These are phyloP conservation scores for Notothenia coriiceps DNA, from an alignment of 2,113 vertebrate genomes.

Conservation along the genomic window DNA sequence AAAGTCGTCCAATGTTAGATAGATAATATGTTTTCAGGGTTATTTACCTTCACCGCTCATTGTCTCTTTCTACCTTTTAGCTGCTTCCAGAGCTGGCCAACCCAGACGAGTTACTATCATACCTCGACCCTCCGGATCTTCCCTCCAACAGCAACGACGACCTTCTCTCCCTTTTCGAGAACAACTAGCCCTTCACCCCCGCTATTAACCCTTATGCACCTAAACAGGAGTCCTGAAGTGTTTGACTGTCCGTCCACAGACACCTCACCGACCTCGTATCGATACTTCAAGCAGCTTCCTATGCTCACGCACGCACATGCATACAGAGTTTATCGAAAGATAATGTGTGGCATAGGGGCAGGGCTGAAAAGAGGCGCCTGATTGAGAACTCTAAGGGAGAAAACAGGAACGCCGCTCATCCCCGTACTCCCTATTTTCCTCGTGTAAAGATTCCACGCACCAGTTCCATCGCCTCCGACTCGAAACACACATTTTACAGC, in stretches of 20 bases:
- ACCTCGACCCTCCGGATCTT: conserved; percentile 98
- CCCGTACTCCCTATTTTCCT: conserved; percentile 74
- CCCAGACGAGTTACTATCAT: conserved; percentile 96
- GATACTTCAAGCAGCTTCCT: conserved; percentile 62
- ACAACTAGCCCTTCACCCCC: conserved; percentile 87
- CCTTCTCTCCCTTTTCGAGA: conserved; percentile 99
- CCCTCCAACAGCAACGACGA: conserved; percentile 99
- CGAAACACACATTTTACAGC: conserved; percentile 81
- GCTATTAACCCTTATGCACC: conserved; percentile 31
- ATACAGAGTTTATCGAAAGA: conserved; percentile 35
- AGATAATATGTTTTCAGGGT: not conserved
- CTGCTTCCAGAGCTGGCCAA: conserved; percentile 98
- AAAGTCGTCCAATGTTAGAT: not conserved
- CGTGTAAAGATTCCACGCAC: conserved; percentile 86
- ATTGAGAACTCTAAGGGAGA: conserved; percentile 45
- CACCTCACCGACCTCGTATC: conserved; percentile 67
- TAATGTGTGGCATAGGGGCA: conserved; percentile 46
- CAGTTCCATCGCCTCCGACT: conserved; percentile 81
- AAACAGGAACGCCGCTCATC: conserved; percentile 75
- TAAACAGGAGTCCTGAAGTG: conserved; percentile 29
- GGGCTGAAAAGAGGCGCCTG: conserved; percentile 34
- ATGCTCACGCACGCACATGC: conserved; percentile 38
- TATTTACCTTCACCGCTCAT: not conserved
- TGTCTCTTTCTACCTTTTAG: conserved; percentile 80
- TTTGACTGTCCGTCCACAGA: conserved; percentile 76